Base-by-base conservation (phyloP, 2,888 invertebrate genomes). In the Drosophila flavopinicola region DNA sequence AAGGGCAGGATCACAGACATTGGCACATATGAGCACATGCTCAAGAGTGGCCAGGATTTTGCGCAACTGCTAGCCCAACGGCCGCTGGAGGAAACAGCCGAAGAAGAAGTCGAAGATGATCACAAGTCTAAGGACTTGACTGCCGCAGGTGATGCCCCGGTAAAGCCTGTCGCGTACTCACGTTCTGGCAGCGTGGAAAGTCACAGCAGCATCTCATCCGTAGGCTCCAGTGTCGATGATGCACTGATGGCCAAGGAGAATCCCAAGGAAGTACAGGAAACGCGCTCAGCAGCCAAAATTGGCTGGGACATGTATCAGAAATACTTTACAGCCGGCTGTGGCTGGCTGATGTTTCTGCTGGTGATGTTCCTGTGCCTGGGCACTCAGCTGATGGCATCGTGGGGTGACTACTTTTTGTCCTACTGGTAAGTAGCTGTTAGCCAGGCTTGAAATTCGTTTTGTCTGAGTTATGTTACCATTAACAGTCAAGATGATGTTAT, bases 331-430 rank as follows among this genome's bases (percentile, higher is more conserved):
- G 95, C 96, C 29, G 94, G 95, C 44, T 96, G 96, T 0, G 93
- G 94, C 70, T 92, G 92, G 64, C 90, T 93, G 17, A 76, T 94
- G 3, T 92, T 95, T 11, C 66, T 92, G 2, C 75, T 93, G 0
- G 92, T 96, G 88, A 59, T 94, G 0, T 39, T 93, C 3, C 92
- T 95, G 6, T 95, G 94, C 66, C 69, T 94, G 17, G 75, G 93
- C 0, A 93, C 96, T 0, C 96, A 96, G 90, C 76, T 94, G 9
- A 91, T 94, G 25, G 95, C 94, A 0, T 96, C 96, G 17, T 94
- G 93, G 6, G 93, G 94, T 1, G 97, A 97, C 89, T 96, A 94
- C 91, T 96, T 95, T 92, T 93, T 96, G 7, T 94, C 95, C 11
- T 94, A 93, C 87, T 96, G 96, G 96, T 54, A 64, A 78, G 88